Conservation (phyloP, 2,888 invertebrate genomes). For the Spilarctia lutea region DNA sequence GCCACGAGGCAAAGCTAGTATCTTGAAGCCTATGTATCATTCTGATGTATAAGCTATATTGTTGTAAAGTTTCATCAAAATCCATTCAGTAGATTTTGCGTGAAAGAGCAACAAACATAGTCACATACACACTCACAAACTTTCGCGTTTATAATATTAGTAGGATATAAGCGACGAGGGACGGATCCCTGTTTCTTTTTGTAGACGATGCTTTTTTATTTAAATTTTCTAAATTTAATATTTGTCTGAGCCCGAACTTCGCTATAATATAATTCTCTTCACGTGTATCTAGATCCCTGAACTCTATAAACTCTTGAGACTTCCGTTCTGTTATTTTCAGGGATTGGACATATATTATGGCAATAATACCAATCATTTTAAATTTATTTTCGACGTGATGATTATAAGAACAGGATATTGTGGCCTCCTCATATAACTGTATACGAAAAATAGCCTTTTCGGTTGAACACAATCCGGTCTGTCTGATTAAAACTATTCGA, state of each 20-base stretch:
- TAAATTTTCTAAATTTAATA: neutral
- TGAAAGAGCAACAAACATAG: too few species aligned
- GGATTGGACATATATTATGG: neutral
- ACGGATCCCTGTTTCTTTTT: neutral
- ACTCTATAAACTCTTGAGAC: neutral
- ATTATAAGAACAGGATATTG: constrained; percentile 18
- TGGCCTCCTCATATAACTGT: constrained; percentile 18
- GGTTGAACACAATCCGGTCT: constrained; percentile 12
- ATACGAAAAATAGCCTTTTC: constrained; percentile 7
- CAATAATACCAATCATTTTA: neutral
- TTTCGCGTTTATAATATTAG: too few species aligned
- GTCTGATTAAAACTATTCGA: constrained; percentile 11
- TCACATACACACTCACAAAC: too few species aligned
- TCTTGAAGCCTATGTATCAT: too few species aligned
- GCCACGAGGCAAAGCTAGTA: too few species aligned
- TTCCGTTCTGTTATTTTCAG: neutral
- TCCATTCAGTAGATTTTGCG: too few species aligned
- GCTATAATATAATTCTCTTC: neutral
- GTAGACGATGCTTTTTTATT: too few species aligned
- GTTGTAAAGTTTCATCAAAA: too few species aligned
- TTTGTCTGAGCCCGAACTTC: too few species aligned
- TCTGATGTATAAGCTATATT: too few species aligned
- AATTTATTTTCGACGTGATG: constrained; percentile 10
- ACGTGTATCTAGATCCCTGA: neutral
- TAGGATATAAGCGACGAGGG: neutral